Percentiles rank a stretch among this genome's conserved stretches.
phyloP scores from a whole-genome alignment of 1,140 invertebrate species.

The Drosophila rhopaloa region DNA sequence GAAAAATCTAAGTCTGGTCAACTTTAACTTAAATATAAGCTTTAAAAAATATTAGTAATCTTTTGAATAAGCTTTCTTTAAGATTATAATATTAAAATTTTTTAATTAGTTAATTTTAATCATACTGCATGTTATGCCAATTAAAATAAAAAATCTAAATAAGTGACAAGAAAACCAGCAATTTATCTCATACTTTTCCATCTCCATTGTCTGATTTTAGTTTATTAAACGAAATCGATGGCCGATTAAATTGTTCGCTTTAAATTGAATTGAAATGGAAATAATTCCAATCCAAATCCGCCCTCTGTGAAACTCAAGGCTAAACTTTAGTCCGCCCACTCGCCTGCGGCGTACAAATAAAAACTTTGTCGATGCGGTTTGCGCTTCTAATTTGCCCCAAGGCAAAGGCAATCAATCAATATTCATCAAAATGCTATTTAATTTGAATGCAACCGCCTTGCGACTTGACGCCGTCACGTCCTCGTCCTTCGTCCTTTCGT shows the following conservation, averaged over 20 bases:
- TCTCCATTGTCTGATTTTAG: neutral
- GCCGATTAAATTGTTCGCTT: conserved; percentile 2
- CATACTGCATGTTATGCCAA: too few species aligned
- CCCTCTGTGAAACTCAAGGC: conserved; percentile 39
- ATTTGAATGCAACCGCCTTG: conserved; percentile 67
- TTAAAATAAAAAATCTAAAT: too few species aligned
- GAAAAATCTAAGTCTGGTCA: too few species aligned
- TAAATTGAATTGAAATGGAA: conserved; percentile 30
- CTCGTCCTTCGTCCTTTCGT: conserved; percentile 5
- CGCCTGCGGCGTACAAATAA: conserved; percentile 30
- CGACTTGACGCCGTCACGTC: conserved; percentile 40
- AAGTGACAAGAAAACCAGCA: too few species aligned
- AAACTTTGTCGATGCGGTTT: conserved; percentile 69
- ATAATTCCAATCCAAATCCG: conserved; percentile 13
- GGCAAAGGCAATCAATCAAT: conserved; percentile 77
- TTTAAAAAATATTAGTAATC: too few species aligned
- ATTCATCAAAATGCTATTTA: conserved; percentile 79
- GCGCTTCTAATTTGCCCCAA: conserved; percentile 76
- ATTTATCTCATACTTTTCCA: too few species aligned
- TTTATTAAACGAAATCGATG: conserved; percentile 1
- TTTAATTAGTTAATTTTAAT: too few species aligned
- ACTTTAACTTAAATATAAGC: too few species aligned
- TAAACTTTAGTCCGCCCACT: conserved; percentile 39
- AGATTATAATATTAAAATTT: too few species aligned
- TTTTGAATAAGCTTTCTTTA: too few species aligned